Evolutionary conservation across 2,113 vertebrate genomes (phyloP).

Genomic region (Corythornis vintsioides): DNA sequence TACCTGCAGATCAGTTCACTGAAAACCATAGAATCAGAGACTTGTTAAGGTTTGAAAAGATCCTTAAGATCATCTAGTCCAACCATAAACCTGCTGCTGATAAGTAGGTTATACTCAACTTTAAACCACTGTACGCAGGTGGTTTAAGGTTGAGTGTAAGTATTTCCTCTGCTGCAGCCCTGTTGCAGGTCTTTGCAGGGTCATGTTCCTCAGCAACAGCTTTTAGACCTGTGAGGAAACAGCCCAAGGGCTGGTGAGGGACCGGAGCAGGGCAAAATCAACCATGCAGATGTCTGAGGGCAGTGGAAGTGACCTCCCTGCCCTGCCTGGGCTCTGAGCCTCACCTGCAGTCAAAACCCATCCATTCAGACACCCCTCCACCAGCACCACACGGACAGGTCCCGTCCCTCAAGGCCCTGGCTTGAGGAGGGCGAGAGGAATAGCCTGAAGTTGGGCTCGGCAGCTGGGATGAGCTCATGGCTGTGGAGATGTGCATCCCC

Average conservation of each 20-base stretch:
- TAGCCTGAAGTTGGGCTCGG: background rate
- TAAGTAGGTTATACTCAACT: background rate
- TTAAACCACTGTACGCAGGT: background rate
- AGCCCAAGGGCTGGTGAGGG: background rate
- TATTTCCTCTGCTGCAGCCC: background rate
- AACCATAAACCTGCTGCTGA: background rate
- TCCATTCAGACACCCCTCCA: no score
- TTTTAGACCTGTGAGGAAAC: background rate
- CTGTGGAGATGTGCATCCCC: background rate
- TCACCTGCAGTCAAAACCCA: background rate
- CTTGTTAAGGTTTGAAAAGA: background rate
- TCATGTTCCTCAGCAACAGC: rapidly evolving
- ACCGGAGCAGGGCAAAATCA: rapidly evolving
- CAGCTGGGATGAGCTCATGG: background rate
- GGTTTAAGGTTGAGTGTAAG: background rate
- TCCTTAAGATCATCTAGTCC: background rate
- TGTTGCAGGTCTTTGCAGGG: background rate
- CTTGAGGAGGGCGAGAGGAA: background rate
- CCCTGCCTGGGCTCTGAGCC: background rate
- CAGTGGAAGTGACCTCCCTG: background rate
- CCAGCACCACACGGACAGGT: background rate
- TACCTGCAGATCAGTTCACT: background rate
- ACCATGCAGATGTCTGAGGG: background rate
- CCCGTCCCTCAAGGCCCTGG: background rate
- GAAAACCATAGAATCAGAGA: background rate